A percentile compares a stretch with the other conserved stretches of the same genome.
phyloP scores from a whole-genome alignment of 2,113 vertebrate species.

The Talpa occidentalis region DNA sequence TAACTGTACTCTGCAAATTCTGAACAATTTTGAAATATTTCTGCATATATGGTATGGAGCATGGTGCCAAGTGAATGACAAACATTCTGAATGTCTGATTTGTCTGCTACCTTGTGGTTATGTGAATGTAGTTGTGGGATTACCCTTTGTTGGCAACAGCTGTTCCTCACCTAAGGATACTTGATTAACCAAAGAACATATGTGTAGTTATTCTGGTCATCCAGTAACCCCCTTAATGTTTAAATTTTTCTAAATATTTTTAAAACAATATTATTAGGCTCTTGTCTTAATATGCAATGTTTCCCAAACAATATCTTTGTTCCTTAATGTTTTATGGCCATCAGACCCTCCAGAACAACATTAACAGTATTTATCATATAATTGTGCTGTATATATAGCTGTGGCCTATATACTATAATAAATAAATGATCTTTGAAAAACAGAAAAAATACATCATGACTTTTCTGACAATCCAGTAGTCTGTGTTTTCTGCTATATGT shows the following conservation, averaged over 20 bases:
- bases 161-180: background rate
- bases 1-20: background rate
- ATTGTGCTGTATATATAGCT: background rate
- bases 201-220: background rate
- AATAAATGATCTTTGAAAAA: too few species aligned
- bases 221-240: background rate
- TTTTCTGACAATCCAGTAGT: background rate
- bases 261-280: background rate
- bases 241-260: background rate
- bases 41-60: background rate
- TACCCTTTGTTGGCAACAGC: background rate
- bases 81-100: background rate
- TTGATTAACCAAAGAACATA: background rate
- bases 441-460: too few species aligned
- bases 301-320: background rate
- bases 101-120: background rate
- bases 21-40: background rate
- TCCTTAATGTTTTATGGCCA: background rate
- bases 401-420: too few species aligned
- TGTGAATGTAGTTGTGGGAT: background rate
- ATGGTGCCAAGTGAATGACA: background rate
- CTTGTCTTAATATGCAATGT: background rate
- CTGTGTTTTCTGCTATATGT: background rate
- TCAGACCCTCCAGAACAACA: background rate
- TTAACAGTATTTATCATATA: background rate